Conservation (phyloP, 2,888 invertebrate species). For the Catocala nupta region DNA sequence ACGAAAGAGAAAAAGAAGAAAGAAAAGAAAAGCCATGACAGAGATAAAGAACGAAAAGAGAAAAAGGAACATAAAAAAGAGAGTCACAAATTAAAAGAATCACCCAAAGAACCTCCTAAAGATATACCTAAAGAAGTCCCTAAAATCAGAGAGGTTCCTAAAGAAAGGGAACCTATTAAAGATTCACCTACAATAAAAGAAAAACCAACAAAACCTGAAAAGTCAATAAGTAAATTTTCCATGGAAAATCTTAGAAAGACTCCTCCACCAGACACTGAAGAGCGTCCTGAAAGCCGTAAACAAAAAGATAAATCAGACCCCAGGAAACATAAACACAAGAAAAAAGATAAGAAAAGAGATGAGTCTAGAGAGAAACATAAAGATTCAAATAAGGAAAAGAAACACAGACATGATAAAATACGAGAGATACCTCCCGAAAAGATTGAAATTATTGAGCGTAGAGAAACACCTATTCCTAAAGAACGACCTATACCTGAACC, state of each 20-base stretch:
- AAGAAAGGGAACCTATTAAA: constrained; percentile 68
- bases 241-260: constrained; percentile 83
- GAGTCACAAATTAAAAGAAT: constrained; percentile 81
- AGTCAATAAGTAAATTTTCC: constrained; percentile 79
- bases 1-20: constrained; percentile 87
- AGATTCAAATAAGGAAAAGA: constrained; percentile 84
- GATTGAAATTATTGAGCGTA: constrained; percentile 79
- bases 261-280: constrained; percentile 75
- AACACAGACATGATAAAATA: constrained; percentile 86
- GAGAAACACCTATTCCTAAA: constrained; percentile 77
- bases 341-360: constrained; percentile 89
- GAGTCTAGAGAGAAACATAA: constrained; percentile 89
- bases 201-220: constrained; percentile 75
- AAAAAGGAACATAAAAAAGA: constrained; percentile 88
- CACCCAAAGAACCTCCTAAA: constrained; percentile 76
- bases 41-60: constrained; percentile 88
- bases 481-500: constrained; percentile 76
- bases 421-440: constrained; percentile 81
- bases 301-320: constrained; percentile 84
- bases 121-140: constrained; percentile 71
- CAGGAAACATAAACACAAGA: constrained; percentile 88
- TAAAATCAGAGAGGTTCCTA: constrained; percentile 73
- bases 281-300: constrained; percentile 73
- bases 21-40: constrained; percentile 89
- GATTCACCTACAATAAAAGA: constrained; percentile 74